phyloP scores from a whole-genome alignment of 2,797 vertebrate genomes.

The Eospalax fontanierii region DNA sequence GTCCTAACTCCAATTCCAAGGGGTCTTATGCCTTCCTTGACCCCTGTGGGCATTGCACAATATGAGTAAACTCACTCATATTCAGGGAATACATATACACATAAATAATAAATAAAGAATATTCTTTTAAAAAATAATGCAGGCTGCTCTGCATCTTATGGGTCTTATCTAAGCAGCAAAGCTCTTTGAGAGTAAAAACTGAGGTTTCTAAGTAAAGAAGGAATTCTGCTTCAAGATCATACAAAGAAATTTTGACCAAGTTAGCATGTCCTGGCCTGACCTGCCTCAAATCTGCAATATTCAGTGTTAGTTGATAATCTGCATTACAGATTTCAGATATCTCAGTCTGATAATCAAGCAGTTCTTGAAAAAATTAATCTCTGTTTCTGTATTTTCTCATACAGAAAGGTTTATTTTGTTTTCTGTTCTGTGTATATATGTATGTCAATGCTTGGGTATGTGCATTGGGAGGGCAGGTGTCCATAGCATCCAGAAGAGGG shows the following conservation, averaged over 20 bases:
- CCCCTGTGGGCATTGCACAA: too few relatives aligned
- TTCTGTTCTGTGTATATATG: not conserved
- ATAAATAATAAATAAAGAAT: too few relatives aligned
- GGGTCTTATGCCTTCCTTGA: too few relatives aligned
- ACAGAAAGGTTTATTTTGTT: not conserved
- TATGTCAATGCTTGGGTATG: too few relatives aligned
- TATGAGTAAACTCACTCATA: too few relatives aligned
- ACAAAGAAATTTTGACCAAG: not conserved
- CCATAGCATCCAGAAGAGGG: not conserved
- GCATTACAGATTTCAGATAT: not conserved
- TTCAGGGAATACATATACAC: too few relatives aligned
- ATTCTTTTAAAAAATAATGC: not conserved
- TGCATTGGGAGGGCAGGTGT: not conserved
- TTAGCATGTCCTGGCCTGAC: too few relatives aligned
- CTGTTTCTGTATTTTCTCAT: not conserved
- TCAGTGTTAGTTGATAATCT: not conserved
- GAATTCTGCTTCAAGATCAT: slow-evolving; percentile 18
- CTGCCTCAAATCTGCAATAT: not conserved
- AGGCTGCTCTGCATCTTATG: not conserved
- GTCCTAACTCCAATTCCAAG: too few relatives aligned
- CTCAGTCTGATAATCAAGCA: not conserved
- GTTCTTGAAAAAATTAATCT: not conserved
- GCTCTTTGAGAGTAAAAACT: not conserved
- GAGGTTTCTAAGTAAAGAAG: not conserved
- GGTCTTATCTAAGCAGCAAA: not conserved